Conservation (phyloP, 1,140 invertebrate species). For the Agrypnia vestita region DNA sequence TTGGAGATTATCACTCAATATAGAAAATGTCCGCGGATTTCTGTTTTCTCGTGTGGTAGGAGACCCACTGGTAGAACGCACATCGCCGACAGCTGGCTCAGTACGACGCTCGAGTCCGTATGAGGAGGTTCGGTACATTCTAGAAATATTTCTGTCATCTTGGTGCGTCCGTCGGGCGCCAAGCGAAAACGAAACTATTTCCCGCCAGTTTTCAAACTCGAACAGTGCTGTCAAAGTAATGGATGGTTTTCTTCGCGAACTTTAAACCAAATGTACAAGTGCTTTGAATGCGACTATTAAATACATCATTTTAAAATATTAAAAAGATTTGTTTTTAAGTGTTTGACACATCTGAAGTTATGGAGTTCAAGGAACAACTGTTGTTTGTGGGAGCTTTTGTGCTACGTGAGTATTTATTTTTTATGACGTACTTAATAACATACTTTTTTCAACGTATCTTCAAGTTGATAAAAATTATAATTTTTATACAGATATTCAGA, state of each 20-base stretch:
- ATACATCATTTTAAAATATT: too few species aligned
- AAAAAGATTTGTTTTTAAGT: too few species aligned
- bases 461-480: too few species aligned
- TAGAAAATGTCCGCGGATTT: background rate
- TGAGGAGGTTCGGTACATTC: slow-evolving; percentile 10
- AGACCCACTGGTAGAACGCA: background rate
- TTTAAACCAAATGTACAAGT: too few species aligned
- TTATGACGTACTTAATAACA: too few species aligned
- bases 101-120: slow-evolving; percentile 5
- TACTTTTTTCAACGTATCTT: too few species aligned
- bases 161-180: background rate
- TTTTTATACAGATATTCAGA: too few species aligned
- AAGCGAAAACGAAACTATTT: slow-evolving; percentile 25
- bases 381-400: slow-evolving; percentile 10
- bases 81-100: background rate
- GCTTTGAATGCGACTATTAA: too few species aligned
- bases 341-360: background rate
- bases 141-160: background rate
- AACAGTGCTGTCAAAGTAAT: background rate
- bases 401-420: background rate
- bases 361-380: slow-evolving; percentile 14
- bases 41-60: background rate
- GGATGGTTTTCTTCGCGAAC: background rate
- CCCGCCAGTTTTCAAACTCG: background rate
- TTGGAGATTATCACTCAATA: background rate